Percentiles rank a stretch among this genome's conserved stretches.
These are phyloP conservation scores for Drosophila saltans DNA, from an alignment of 1,140 invertebrate species.

Conservation along the genomic window DNA sequence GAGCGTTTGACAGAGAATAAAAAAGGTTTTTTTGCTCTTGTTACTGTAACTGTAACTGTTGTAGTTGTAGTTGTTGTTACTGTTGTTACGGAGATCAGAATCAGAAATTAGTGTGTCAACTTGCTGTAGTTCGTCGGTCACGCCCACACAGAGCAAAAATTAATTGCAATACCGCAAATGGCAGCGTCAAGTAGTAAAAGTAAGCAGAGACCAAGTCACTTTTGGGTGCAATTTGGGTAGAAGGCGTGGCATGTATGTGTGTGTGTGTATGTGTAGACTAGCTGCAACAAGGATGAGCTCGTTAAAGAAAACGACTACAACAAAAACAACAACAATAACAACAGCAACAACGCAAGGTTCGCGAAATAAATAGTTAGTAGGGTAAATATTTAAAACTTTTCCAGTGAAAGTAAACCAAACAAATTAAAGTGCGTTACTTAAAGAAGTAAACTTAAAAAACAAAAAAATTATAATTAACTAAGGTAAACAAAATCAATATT, in stretches of 20 bases:
- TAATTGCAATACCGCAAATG: slow-evolving; percentile 81
- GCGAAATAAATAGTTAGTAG: background rate
- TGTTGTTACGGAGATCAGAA: slow-evolving; percentile 45
- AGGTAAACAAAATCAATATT: background rate
- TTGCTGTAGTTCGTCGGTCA: slow-evolving; percentile 26
- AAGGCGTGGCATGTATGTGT: slow-evolving; percentile 13
- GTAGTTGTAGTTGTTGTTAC: slow-evolving; percentile 2
- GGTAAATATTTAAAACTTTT: background rate
- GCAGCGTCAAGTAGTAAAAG: slow-evolving; percentile 81
- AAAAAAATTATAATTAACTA: slow-evolving; percentile 17
- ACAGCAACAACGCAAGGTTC: background rate
- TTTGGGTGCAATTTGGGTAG: slow-evolving; percentile 19
- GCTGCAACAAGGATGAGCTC: slow-evolving; percentile 77
- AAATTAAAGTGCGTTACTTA: background rate
- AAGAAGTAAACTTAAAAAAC: background rate
- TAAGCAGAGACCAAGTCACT: slow-evolving; percentile 57
- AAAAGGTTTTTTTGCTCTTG: slow-evolving; percentile 14
- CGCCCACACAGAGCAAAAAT: slow-evolving; percentile 59
- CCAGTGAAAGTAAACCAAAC: slow-evolving; percentile 3
- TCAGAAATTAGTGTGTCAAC: slow-evolving; percentile 76
- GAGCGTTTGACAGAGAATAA: slow-evolving; percentile 59
- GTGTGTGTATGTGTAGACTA: slow-evolving; percentile 26
- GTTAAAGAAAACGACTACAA: slow-evolving; percentile 72
- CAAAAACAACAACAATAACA: slow-evolving; percentile 42
- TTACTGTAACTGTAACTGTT: background rate